Base-by-base conservation (phyloP, 2,113 vertebrate genomes). In the Podilymbus podiceps region DNA sequence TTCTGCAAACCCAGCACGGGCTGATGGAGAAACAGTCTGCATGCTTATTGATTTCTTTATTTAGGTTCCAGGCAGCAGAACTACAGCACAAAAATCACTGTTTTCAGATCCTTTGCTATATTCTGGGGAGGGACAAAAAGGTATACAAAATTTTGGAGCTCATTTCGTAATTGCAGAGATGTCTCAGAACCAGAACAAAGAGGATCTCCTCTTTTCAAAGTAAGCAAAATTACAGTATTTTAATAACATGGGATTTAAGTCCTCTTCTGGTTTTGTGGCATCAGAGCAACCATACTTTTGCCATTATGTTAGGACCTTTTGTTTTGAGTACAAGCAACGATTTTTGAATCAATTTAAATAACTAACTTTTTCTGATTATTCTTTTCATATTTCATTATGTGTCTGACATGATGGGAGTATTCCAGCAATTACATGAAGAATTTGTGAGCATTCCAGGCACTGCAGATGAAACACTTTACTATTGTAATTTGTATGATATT, bases 31-130 rank as follows among this genome's bases (percentile, higher is more conserved):
- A 97, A 75, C 15, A 77, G 21, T 40, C 93, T 69, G n/a, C 62
- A 66, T 92, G 73, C 44, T 80, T 80, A 91, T 87, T 69, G 87
- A 97, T 96, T 80, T 80, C 52, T 90, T 95, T 93, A 33, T 85
- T 96, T 95, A 69, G 71, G 95, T 95, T 94, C 81, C 55, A 91
- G 58, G 69, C 66, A 83, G 66, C 87, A 55, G 66, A 82, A 90
- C 53, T 87, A 63, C 40, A 92, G 62, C 8, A 71, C 23, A 81
- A 69, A 14, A 24, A 73, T 78, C 40, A 40, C 40, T 88, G 40
- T 30, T 90, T 96, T 73, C 21, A 15, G 55, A 62, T 1, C 5
- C 58, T 77, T 92, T 73, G 17, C 63, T 78, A 66, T 42, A 63
- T 79, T 93, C 49, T 93, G 47, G 1, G 6, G 72, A 81, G 33